phyloP scores from a whole-genome alignment of 2,113 vertebrate genomes.

The Proteles cristata region DNA sequence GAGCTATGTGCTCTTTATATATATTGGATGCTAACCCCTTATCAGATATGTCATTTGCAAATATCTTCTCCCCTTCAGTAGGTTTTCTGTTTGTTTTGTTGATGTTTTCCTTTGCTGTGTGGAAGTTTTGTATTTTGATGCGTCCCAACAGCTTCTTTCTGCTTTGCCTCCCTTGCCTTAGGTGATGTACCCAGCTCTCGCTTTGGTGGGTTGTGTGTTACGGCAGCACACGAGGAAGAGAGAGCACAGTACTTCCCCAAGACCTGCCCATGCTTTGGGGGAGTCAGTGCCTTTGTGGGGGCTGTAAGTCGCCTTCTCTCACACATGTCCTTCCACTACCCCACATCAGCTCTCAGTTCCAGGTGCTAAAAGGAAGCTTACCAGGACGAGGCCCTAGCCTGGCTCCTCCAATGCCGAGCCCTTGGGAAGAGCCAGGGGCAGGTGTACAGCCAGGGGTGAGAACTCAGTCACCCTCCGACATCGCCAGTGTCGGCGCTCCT shows the following conservation, averaged over 20 bases:
- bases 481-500: rapidly evolving
- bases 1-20: neutral
- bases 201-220: neutral
- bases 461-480: rapidly evolving
- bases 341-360: neutral
- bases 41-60: neutral
- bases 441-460: too few relatives aligned
- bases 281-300: neutral
- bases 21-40: neutral
- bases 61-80: neutral
- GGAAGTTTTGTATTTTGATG: neutral
- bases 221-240: neutral
- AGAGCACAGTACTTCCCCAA: neutral
- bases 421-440: rapidly evolving
- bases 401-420: neutral
- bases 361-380: neutral
- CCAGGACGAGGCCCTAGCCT: neutral
- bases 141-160: neutral
- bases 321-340: too few relatives aligned
- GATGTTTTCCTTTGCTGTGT: neutral
- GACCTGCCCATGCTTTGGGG: neutral
- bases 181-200: neutral
- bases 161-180: neutral
- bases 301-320: neutral
- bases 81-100: neutral